Evolutionary conservation across 2,888 invertebrate genomes (phyloP).

Genomic region (Drosophila kokeensis): DNA sequence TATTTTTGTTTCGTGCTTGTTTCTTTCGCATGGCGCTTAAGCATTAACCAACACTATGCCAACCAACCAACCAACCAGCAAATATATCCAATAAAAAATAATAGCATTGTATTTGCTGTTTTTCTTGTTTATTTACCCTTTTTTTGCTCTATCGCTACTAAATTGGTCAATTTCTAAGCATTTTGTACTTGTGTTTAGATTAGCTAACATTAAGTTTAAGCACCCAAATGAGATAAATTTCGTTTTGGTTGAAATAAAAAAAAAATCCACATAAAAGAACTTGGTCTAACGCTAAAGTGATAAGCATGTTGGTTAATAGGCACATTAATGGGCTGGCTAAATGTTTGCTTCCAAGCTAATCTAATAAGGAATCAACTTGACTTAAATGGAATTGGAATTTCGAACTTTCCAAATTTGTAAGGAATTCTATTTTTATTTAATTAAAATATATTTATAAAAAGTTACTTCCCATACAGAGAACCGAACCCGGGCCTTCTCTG

Average conservation of each 20-base stretch:
- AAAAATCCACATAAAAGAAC: neutral
- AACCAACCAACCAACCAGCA: neutral
- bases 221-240: slow-evolving; percentile 11
- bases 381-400: neutral
- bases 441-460: slow-evolving; percentile 13
- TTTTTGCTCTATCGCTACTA: slow-evolving; percentile 6
- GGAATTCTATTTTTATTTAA: neutral
- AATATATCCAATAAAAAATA: slow-evolving; percentile 35
- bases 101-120: slow-evolving; percentile 22
- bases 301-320: neutral
- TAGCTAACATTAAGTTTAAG: slow-evolving; percentile 31
- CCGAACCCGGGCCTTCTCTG: slow-evolving; percentile 91
- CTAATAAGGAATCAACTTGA: neutral
- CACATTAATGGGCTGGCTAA: neutral
- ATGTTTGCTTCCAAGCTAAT: neutral
- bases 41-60: slow-evolving; percentile 43
- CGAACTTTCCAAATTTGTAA: neutral
- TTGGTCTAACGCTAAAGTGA: neutral
- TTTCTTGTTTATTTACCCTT: slow-evolving; percentile 13
- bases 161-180: slow-evolving; percentile 52
- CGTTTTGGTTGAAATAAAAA: neutral
- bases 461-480: slow-evolving; percentile 93
- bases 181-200: slow-evolving; percentile 18
- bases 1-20: slow-evolving; percentile 32
- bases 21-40: slow-evolving; percentile 54